Percentiles rank a stretch among this genome's conserved stretches.
Evolutionary conservation across 2,113 vertebrate genomes (phyloP).

Genomic region (Phycodurus eques): DNA sequence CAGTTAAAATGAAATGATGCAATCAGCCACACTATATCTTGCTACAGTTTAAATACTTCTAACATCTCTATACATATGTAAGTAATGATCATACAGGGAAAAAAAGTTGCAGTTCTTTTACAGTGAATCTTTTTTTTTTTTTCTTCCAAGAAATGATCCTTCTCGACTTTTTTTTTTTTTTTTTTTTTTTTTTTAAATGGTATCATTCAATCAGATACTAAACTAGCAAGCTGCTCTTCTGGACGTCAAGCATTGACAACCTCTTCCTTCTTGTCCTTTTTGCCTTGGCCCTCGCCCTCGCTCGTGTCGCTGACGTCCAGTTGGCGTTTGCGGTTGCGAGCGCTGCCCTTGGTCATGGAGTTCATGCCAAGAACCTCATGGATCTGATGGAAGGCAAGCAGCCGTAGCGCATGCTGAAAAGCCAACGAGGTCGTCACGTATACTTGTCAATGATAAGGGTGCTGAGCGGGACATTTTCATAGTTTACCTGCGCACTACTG

Average conservation of each 20-base stretch:
- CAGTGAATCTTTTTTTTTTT: background rate
- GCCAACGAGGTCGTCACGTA: background rate
- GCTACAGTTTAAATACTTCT: conserved; percentile 17
- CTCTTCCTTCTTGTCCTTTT: conserved; percentile 68
- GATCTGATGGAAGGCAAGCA: conserved; percentile 76
- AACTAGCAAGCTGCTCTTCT: conserved; percentile 26
- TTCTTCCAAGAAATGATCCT: background rate
- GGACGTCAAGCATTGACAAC: conserved; percentile 43
- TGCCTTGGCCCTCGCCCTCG: conserved; percentile 63
- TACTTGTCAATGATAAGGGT: background rate
- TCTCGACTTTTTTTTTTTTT: background rate
- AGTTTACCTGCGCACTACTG: conserved; percentile 73
- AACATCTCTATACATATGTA: conserved; percentile 39
- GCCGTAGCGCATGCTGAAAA: conserved; percentile 72
- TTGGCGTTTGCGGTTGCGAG: conserved; percentile 71
- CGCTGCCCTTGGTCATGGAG: conserved; percentile 61
- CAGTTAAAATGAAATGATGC: conserved; percentile 36
- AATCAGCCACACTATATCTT: conserved; percentile 16
- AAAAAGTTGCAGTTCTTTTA: conserved; percentile 16
- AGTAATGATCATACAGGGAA: conserved; percentile 15
- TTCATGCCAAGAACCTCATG: conserved; percentile 76
- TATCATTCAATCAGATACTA: conserved; percentile 53
- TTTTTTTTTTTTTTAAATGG: conserved; percentile 19
- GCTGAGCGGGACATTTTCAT: background rate
- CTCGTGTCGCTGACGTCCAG: conserved; percentile 49